phyloP scores from a whole-genome alignment of 2,888 invertebrate genomes.

The Platypus cylindrus region DNA sequence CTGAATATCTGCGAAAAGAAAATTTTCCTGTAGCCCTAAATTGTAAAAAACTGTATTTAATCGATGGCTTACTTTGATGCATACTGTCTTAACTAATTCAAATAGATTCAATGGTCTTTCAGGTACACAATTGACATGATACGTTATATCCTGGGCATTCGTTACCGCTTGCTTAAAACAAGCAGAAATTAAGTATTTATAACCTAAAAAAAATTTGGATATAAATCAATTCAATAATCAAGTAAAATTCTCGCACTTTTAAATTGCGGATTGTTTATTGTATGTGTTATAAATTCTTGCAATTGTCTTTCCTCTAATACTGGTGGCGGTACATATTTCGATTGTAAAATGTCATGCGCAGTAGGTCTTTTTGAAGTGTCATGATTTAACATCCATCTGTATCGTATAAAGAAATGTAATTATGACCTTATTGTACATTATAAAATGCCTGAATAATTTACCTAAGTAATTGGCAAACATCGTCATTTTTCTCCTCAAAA shows the following conservation, averaged over 20 bases:
- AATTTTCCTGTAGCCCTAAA: too few relatives aligned
- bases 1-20: conserved; percentile 43
- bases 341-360: conserved; percentile 69
- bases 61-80: conserved; percentile 29
- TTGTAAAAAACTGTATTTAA: too few relatives aligned
- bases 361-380: conserved; percentile 75
- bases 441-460: conserved; percentile 23
- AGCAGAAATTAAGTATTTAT: conserved; percentile 53
- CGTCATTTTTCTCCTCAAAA: conserved; percentile 42
- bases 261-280: conserved; percentile 67
- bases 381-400: conserved; percentile 69
- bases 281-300: conserved; percentile 68
- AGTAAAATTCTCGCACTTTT: conserved; percentile 34
- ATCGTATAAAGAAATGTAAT: conserved; percentile 2
- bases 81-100: conserved; percentile 32
- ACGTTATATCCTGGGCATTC: conserved; percentile 62
- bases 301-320: conserved; percentile 76
- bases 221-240: too few relatives aligned
- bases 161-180: conserved; percentile 42
- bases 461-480: conserved; percentile 50
- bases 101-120: conserved; percentile 35
- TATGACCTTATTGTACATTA: too few relatives aligned
- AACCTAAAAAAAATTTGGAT: conserved; percentile 33
- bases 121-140: conserved; percentile 51
- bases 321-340: conserved; percentile 73